Conservation (phyloP, 2,113 vertebrate species). For the Empidonax alnorum region DNA sequence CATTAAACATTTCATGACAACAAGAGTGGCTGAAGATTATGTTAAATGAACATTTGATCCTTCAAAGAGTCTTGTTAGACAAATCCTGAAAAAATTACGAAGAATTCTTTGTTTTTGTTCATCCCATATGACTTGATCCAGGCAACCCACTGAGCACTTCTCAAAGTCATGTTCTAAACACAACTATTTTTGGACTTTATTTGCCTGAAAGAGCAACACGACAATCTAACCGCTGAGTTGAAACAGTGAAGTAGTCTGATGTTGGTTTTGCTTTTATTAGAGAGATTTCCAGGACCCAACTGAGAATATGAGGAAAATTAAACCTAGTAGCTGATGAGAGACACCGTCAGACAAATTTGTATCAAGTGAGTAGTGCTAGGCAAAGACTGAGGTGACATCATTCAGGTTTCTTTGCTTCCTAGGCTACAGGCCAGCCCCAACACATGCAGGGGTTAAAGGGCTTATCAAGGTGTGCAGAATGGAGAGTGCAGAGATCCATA, state of each 20-base stretch:
- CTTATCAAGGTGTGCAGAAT: neutral
- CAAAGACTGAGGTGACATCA: neutral
- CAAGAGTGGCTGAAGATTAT: neutral
- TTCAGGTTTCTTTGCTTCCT: neutral
- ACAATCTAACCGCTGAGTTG: neutral
- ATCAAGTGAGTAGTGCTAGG: neutral
- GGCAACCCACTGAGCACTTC: neutral
- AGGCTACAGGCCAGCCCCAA: neutral
- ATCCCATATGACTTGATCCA: neutral
- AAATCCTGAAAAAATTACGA: neutral
- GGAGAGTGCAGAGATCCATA: neutral
- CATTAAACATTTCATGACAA: neutral
- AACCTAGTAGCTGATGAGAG: neutral
- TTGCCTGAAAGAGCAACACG: neutral
- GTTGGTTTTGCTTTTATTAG: neutral
- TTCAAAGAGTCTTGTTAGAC: neutral
- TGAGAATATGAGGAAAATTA: neutral
- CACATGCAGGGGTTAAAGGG: neutral
- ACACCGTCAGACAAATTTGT: neutral
- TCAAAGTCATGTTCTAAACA: neutral
- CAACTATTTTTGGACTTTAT: neutral
- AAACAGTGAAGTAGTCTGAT: neutral
- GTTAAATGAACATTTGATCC: neutral
- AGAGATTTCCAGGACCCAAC: rapidly evolving
- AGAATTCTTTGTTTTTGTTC: neutral